Evolutionary conservation across 1,140 invertebrate genomes (phyloP), one percentile per base, ranked within the genome.

Genomic region (Drosophila pallidifrons): DNA sequence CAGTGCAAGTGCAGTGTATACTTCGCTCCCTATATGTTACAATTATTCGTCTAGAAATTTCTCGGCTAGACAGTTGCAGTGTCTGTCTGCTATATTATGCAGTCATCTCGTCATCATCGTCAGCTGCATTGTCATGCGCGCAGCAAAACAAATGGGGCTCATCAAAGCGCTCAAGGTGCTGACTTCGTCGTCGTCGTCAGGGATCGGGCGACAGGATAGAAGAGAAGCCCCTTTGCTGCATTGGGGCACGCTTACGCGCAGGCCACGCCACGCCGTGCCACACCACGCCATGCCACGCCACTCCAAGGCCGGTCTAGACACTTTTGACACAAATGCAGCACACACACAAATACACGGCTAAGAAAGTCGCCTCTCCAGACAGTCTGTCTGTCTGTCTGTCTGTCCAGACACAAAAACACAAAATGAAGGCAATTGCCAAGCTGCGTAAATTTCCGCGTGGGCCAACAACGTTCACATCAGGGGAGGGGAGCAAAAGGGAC

Each of bases 361-460:
- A 81, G 76, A 80, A 75, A 77, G 81, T 85, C 68, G 69, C 54
- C 54, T 38, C 49, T 16, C 28, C 47, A 57, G 55, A 70, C 54
- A n/a, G 7, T 10, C 7, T 10, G 7, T 5, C 30, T 32, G 30
- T 32, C 20, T 25, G 20, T 25, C 20, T 25, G 54, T 38, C 54
- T 57, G 54, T 38, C 54, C 54, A 57, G 54, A 57, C 32, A 57
- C 13, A 57, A 35, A 73, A 69, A 74, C 47, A 78, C 54, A 66
- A 68, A 80, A 71, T 71, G 80, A 78, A 83, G 78, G 80, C 82
- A 81, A 88, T 81, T 81, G 67, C 85, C 75, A 85, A 88, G 85
- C 86, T 88, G 85, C 85, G 85, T 88, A 88, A 82, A 88, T 88
- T 89, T 89, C 81, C 85, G 75, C 82, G 71, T 78, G 58, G 52